Conservation (phyloP, 2,888 invertebrate species). For the Harpalus rubripes region DNA sequence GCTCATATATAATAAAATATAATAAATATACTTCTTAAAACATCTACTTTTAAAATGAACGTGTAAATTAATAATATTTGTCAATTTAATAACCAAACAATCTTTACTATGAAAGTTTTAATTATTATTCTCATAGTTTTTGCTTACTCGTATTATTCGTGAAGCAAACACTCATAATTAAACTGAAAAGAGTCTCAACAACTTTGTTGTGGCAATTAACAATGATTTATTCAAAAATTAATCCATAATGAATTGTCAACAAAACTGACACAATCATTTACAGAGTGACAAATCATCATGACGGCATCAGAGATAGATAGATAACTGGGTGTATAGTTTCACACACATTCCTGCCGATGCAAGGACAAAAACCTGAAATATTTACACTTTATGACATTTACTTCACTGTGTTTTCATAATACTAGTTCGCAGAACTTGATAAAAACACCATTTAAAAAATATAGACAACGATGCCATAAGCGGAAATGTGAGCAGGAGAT, state of each 20-base stretch:
- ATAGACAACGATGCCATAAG: conserved; percentile 10
- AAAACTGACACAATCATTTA: background rate
- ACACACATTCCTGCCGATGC: conserved; percentile 2
- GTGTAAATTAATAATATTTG: no score
- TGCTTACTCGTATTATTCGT: no score
- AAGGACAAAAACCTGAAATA: conserved; percentile 35
- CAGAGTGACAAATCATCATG: conserved; percentile 31
- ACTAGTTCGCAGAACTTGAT: conserved; percentile 19
- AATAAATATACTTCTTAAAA: no score
- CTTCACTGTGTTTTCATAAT: conserved; percentile 32
- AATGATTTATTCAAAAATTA: conserved; percentile 30
- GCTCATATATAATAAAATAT: no score
- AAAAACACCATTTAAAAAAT: conserved; percentile 32
- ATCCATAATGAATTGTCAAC: background rate
- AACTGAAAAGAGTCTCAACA: no score
- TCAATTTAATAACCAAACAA: no score
- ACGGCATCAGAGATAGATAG: background rate
- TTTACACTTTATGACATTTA: conserved; percentile 43
- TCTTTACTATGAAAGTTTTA: no score
- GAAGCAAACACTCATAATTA: no score
- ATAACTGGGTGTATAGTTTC: conserved; percentile 8
- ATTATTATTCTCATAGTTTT: no score
- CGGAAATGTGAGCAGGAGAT: no score
- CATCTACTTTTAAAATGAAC: no score
- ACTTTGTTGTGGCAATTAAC: background rate